Base-by-base conservation (phyloP, 1,140 invertebrate genomes). In the Brachionus sp. region DNA sequence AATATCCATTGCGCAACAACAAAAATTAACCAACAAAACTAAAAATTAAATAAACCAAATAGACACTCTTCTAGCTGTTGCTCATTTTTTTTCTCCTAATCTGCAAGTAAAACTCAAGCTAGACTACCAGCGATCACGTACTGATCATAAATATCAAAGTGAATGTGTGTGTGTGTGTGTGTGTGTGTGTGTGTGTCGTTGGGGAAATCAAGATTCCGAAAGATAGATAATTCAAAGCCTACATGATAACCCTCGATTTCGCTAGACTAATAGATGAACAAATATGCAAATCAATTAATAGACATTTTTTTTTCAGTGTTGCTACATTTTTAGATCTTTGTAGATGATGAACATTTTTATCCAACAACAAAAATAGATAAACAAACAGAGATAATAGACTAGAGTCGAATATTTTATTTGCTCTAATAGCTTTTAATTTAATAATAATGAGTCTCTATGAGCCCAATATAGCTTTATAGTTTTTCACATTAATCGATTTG, bases 401-500 rank as follows among this genome's bases (percentile, higher is more conserved):
- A 50, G 44, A 50, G 44, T 50, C 44, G 44, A 70, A 37, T 19
- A 70, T 37, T 37, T 39, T 37, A 37, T 37, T 70, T 37, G 29
- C 37, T 70, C 35, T 70, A 70, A 70, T 70, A 39, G 66, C 10
- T 70, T 70, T 70, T 66, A 66, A 66, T 66, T 70, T 9, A 70
- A 70, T 70, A 70, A 70, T 70, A 70, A 70, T 70, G 70, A 75
- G 70, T 50, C 39, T 75, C 62, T 64, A 64, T 12, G 29, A 29
- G 16, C 10, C 19, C 62, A 29, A 1, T 42, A 42, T 42, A 16
- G 37, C 66, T 70, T 12, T 70, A n/a, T n/a, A 16, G 37, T 70
- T 39, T 57, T 23, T 57, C 50, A 57, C 50, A 57, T 57, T 46
- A 75, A 75, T 75, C 70, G 42, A 75, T 75, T 75, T 75, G 70